Percentiles rank a stretch among this genome's conserved stretches.
Evolutionary conservation across 92 coral and sea anemone genomes (phyloP).

Genomic region (Actinostola sp.): DNA sequence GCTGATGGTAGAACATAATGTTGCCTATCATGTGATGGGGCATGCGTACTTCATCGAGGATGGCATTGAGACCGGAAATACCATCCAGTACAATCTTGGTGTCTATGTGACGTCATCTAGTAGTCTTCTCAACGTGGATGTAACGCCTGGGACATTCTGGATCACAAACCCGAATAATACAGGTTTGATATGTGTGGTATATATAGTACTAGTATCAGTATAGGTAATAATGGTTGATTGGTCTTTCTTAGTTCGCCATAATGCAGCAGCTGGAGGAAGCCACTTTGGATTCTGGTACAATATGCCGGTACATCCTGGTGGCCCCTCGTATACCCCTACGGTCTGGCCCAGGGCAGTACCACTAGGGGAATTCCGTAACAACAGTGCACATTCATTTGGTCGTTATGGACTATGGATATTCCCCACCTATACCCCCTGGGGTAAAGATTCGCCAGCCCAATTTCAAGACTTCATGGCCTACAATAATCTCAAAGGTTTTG

Average conservation of each 20-base stretch:
- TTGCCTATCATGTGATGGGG: slow-evolving; percentile 85
- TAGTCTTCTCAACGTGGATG: slow-evolving; percentile 78
- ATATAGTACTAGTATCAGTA: too few species aligned
- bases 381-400: slow-evolving; percentile 93
- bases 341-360: slow-evolving; percentile 85
- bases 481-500: slow-evolving; percentile 90
- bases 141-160: slow-evolving; percentile 94
- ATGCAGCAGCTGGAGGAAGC: slow-evolving; percentile 88
- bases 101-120: slow-evolving; percentile 83
- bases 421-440: slow-evolving; percentile 76
- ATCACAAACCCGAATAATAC: slow-evolving; percentile 91
- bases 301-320: slow-evolving; percentile 86
- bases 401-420: slow-evolving; percentile 95
- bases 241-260: slow-evolving; percentile 68
- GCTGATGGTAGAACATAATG: slow-evolving; percentile 85
- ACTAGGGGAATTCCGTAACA: slow-evolving; percentile 81
- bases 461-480: slow-evolving; percentile 79
- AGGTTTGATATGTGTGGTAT: slow-evolving; percentile 52
- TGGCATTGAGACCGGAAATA: slow-evolving; percentile 92
- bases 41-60: slow-evolving; percentile 95
- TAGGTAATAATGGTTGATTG: background rate
- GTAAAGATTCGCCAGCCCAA: slow-evolving; percentile 61
- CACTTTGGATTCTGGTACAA: slow-evolving; percentile 96
- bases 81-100: slow-evolving; percentile 88
- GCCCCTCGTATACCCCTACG: slow-evolving; percentile 83